Evolutionary conservation across 1,140 invertebrate species (phyloP).

Genomic region (Pectinophora gossypiella): DNA sequence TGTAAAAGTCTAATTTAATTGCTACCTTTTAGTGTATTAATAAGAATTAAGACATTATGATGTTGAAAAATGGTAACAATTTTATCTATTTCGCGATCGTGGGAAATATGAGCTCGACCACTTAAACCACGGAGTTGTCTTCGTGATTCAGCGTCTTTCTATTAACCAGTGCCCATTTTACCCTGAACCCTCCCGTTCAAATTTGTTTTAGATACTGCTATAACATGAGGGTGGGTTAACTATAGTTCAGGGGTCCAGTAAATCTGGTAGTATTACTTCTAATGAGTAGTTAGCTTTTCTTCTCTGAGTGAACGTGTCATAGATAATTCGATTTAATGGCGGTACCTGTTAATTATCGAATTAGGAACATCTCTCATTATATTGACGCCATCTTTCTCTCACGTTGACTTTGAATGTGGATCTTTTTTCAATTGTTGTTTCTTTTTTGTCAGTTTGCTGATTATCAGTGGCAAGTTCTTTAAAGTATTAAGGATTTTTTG

Average conservation of each 20-base stretch:
- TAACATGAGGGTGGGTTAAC: no score
- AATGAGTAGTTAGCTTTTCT: slow-evolving; percentile 67
- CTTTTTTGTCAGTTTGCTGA: no score
- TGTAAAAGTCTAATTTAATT: slow-evolving; percentile 41
- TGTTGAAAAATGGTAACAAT: slow-evolving; percentile 13
- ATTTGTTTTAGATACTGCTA: no score
- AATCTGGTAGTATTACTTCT: slow-evolving; percentile 25
- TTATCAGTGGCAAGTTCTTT: no score
- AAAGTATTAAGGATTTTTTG: no score
- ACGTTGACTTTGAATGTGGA: no score
- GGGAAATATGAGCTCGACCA: slow-evolving; percentile 44
- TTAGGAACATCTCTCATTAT: slow-evolving; percentile 35
- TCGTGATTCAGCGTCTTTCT: slow-evolving; percentile 58
- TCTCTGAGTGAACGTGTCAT: slow-evolving; percentile 59
- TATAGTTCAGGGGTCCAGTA: slow-evolving; percentile 22
- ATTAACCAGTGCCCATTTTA: slow-evolving; percentile 34
- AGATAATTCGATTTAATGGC: slow-evolving; percentile 69
- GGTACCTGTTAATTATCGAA: slow-evolving; percentile 60
- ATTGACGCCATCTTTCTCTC: background rate
- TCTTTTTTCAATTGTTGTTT: no score
- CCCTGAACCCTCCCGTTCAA: slow-evolving; percentile 16
- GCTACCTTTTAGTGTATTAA: slow-evolving; percentile 33
- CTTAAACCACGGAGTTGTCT: slow-evolving; percentile 45
- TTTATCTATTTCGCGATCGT: slow-evolving; percentile 68
- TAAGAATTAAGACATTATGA: slow-evolving; percentile 8